Percentiles rank a stretch among this genome's conserved stretches.
These are phyloP conservation scores for Tetragonula carbonaria DNA, from an alignment of 2,888 invertebrate species.

Conservation along the genomic window DNA sequence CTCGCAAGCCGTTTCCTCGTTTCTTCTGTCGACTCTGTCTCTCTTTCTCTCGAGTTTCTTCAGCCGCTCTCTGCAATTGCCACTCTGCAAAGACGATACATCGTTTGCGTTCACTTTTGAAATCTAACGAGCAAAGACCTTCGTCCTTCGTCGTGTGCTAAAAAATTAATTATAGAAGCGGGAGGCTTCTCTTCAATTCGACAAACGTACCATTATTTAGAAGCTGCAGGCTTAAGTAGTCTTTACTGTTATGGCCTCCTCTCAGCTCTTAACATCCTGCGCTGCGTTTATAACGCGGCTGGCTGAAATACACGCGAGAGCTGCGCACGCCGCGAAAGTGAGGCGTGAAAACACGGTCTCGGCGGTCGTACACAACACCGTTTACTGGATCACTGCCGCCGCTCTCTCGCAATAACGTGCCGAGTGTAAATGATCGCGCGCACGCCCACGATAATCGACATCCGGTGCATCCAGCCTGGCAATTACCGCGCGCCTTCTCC, in stretches of 20 bases:
- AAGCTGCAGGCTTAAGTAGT: constrained; percentile 5
- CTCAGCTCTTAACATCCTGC: constrained; percentile 9
- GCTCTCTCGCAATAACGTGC: constrained; percentile 31
- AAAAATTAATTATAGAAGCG: constrained; percentile 7
- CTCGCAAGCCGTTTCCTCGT: constrained; percentile 49
- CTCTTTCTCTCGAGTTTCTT: neutral
- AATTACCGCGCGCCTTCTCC: constrained; percentile 44
- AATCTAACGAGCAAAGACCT: neutral
- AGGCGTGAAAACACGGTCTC: constrained; percentile 38
- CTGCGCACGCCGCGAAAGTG: constrained; percentile 8
- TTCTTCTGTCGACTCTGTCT: constrained; percentile 40
- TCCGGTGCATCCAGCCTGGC: constrained; percentile 50
- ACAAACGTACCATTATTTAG: constrained; percentile 35
- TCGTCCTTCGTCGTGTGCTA: neutral
- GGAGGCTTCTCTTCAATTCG: constrained; percentile 2
- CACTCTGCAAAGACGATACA: no score
- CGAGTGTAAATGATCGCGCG: constrained; percentile 35
- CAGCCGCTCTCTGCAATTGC: neutral
- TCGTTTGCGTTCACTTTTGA: neutral
- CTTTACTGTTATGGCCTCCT: constrained; percentile 3
- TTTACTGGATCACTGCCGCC: constrained; percentile 31
- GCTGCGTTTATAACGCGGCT: constrained; percentile 12
- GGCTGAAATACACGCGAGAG: constrained; percentile 25
- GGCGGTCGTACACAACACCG: neutral
- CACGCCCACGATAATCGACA: constrained; percentile 52